phyloP scores from a whole-genome alignment of 2,113 vertebrate genomes.

The Corvus hawaiiensis region DNA sequence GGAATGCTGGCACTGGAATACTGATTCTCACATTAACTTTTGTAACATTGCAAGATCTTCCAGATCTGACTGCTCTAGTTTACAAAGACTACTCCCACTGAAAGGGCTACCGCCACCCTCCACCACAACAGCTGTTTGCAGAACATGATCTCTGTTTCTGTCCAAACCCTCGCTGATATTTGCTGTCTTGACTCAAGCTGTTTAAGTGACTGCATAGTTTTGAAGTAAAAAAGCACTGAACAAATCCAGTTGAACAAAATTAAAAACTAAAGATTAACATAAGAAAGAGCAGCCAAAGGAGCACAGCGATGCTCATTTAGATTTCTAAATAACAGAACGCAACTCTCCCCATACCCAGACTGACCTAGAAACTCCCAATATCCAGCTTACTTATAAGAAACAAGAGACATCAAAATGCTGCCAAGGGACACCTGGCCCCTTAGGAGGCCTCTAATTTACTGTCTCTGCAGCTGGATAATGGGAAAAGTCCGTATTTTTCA shows the following conservation, averaged over 20 bases:
- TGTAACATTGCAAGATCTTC: not conserved
- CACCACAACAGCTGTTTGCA: not conserved
- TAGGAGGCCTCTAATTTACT: slow-evolving; percentile 20
- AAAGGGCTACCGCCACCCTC: not conserved
- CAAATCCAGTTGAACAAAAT: not conserved
- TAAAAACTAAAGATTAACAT: not conserved
- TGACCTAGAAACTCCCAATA: not conserved
- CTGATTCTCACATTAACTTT: not conserved
- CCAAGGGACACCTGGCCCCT: slow-evolving; percentile 46
- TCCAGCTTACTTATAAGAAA: not conserved
- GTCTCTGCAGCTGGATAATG: not conserved
- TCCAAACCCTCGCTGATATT: not conserved
- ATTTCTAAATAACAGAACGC: not conserved
- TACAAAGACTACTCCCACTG: not conserved
- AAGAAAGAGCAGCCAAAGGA: not conserved
- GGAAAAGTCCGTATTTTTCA: not conserved
- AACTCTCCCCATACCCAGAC: not conserved
- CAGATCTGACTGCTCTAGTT: not conserved
- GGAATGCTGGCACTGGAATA: not conserved
- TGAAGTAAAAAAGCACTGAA: not conserved
- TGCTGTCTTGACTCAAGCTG: not conserved
- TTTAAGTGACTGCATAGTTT: not conserved
- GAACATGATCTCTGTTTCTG: not conserved
- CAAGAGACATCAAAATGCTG: not conserved
- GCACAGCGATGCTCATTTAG: not conserved